Evolutionary conservation across 2,113 vertebrate genomes (phyloP), one percentile per base, ranked within the genome.

Genomic region (Madoqua kirkii): DNA sequence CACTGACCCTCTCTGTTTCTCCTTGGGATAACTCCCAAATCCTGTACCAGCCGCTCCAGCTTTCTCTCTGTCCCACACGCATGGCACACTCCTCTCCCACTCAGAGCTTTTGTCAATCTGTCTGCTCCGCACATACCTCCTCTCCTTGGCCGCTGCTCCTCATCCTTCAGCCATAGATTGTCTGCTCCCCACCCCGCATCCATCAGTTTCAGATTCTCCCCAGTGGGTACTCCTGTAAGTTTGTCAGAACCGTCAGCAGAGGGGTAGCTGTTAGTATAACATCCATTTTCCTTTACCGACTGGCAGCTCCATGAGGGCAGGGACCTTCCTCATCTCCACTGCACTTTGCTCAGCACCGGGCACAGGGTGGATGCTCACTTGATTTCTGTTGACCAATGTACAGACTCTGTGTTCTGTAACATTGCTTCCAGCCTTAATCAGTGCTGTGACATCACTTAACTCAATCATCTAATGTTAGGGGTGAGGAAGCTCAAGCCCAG

Each of bases 261-360:
- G 23, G 3, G 13, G 23, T 25, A 7, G 36, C 36, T n/a, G 3
- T 33, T 33, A 16, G 27, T 19, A 33, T 29, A 48, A 48, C 67
- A 5, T 29, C 23, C 11, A 6, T 78, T 83, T 88, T 36, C 74
- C 64, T 45, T 78, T 17, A 27, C 76, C 0, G 1, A 6, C 50
- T 16, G 8, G 7, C 31, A n/a, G 48, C 48, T 15, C 27, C 36
- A 0, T 6, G 36, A 82, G 36, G 60, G 2, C 55, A 31, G 15
- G 27, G 19, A 36, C 7, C 74, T n/a, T 50, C 17, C 17, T 1
- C 78, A 4, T 17, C 9, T 27, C n/a, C 62, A 1, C 4, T 0
- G 2, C n/a, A 17, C 48, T 87, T 74, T 14, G 8, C 83, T 15
- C 62, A 36, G 92, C 1, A 4, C 79, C 2, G 0, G 31, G 23